These are phyloP conservation scores for Nibea albiflora DNA, from an alignment of 2,113 vertebrate species.

Conservation along the genomic window DNA sequence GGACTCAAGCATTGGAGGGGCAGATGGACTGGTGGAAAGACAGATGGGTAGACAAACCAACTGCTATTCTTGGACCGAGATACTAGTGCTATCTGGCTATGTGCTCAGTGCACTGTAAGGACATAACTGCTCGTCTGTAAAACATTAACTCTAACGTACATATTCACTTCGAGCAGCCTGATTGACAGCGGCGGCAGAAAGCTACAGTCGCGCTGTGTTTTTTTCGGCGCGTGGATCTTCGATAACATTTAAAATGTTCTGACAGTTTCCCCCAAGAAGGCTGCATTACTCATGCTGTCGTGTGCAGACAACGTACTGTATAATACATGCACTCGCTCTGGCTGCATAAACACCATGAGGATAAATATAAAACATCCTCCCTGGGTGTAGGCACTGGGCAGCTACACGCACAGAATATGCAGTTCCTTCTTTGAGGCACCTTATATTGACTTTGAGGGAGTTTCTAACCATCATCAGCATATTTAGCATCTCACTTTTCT, in stretches of 20 bases:
- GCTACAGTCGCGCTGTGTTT: not conserved
- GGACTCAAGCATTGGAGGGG: not conserved
- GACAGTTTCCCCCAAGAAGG: conserved; percentile 13
- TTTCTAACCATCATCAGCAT: too few species aligned
- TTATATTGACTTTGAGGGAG: too few species aligned
- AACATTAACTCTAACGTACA: not conserved
- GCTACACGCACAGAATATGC: not conserved
- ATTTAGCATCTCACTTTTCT: too few species aligned
- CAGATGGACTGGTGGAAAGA: conserved; percentile 16
- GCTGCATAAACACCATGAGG: conserved; percentile 3
- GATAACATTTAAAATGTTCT: conserved; percentile 14
- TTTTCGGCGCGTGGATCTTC: not conserved
- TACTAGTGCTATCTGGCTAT: not conserved
- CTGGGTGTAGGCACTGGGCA: not conserved
- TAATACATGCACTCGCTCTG: conserved; percentile 8
- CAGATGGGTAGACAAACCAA: not conserved
- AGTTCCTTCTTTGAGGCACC: too few species aligned
- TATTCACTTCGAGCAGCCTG: not conserved
- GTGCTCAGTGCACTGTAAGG: not conserved
- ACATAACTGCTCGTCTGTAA: not conserved
- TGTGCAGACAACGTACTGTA: conserved; percentile 4
- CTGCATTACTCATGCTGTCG: conserved; percentile 3
- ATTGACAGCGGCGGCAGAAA: not conserved
- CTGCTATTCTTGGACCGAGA: not conserved
- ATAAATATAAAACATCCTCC: not conserved